Evolutionary conservation across 2,888 invertebrate genomes (phyloP).

Genomic region (Entomobrya multifasciata): DNA sequence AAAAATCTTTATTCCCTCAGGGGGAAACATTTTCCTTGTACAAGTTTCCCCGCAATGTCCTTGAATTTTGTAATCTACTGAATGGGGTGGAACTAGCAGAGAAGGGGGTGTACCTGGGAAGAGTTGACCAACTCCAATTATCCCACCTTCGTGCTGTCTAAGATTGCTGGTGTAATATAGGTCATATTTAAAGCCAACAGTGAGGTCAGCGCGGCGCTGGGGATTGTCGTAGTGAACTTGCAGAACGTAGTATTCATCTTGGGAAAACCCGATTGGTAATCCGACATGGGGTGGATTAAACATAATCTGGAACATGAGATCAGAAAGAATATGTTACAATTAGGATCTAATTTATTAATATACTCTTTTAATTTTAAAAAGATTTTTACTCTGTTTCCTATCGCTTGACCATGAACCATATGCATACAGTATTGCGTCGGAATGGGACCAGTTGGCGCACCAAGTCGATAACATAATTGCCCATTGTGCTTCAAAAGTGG

Average conservation of each 20-base stretch:
- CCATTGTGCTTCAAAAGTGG: constrained; percentile 22
- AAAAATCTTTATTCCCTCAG: constrained; percentile 54
- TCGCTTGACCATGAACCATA: no score
- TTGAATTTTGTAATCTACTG: constrained; percentile 40
- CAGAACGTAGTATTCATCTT: constrained; percentile 55
- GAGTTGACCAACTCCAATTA: constrained; percentile 42
- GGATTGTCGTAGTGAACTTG: constrained; percentile 64
- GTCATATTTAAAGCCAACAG: neutral
- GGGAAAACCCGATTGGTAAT: constrained; percentile 24
- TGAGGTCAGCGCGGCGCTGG: neutral
- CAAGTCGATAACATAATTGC: constrained; percentile 25
- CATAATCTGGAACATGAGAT: no score
- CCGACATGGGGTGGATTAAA: constrained; percentile 65
- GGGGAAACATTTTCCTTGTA: constrained; percentile 46
- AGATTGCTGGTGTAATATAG: constrained; percentile 54
- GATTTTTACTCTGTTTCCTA: constrained; percentile 43
- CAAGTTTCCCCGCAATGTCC: constrained; percentile 63
- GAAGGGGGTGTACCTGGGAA: constrained; percentile 42
- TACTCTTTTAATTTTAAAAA: no score
- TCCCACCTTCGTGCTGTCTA: constrained; percentile 38
- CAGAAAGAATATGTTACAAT: no score
- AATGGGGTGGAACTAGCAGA: constrained; percentile 52
- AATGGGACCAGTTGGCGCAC: constrained; percentile 43
- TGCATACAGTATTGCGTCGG: constrained; percentile 62
- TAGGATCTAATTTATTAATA: no score